These are phyloP conservation scores for Argyrosomus regius DNA, from an alignment of 2,797 vertebrate genomes.

Conservation along the genomic window DNA sequence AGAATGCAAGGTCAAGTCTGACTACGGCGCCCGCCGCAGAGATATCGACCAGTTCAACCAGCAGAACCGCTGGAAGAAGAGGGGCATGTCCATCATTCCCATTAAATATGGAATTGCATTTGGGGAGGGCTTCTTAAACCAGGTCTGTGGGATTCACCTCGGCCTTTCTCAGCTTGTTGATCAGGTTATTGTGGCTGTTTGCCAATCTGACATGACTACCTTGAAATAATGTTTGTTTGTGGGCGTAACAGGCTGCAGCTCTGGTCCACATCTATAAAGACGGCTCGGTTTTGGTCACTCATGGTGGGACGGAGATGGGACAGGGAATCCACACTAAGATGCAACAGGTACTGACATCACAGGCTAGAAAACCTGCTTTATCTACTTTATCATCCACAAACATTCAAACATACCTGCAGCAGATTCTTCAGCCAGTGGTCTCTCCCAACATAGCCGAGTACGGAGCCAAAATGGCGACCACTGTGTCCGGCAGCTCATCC, in stretches of 20 bases:
- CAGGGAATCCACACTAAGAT: constrained; percentile 92
- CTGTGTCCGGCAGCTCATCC: no score
- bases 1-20: constrained; percentile 85
- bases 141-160: constrained; percentile 79
- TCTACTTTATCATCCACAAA: neutral
- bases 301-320: constrained; percentile 89
- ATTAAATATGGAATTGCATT: constrained; percentile 91
- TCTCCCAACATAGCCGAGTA: no score
- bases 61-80: constrained; percentile 91
- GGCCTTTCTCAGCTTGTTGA: neutral
- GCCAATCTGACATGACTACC: neutral
- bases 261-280: constrained; percentile 91
- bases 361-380: neutral
- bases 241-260: constrained; percentile 82
- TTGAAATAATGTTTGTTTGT: neutral
- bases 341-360: constrained; percentile 84
- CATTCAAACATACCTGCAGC: no score
- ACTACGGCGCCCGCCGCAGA: constrained; percentile 74
- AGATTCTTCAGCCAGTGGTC: no score
- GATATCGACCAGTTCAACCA: constrained; percentile 85
- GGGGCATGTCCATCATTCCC: constrained; percentile 89
- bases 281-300: constrained; percentile 89
- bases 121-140: constrained; percentile 83
- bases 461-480: no score
- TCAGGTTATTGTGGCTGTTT: neutral